Evolutionary conservation across 2,797 vertebrate species (phyloP), one percentile per base, ranked within the genome.

Genomic region (Acipenser transmontanus): DNA sequence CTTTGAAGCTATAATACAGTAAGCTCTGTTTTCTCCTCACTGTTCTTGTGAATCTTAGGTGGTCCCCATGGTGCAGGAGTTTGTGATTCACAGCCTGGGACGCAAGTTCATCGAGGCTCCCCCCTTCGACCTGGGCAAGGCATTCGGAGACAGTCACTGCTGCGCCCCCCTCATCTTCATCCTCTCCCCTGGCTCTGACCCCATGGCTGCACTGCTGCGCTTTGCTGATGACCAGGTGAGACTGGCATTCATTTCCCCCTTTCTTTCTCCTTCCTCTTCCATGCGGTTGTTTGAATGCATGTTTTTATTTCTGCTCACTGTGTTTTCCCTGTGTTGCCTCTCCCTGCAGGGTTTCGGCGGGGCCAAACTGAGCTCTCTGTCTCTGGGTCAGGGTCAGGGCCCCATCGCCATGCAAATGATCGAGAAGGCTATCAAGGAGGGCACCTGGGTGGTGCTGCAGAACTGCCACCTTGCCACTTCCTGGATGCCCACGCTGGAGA

Each of bases 401-500:
- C 95, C 93, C 1, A 94, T 96, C 48, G 94, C 95, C 6, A 90
- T 95, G 91, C 83, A 70, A 50, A 92, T 95, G 94, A 85, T 94
- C 64, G 82, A 94, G 77, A 85, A 84, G 6, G 92, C 82, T 9
- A 67, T 94, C 67, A 92, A 88, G 63, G 91, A 94, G 61, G 94
- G 94, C 67, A 88, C 89, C 0, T 95, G 94, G 95, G 87, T 95
- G 62, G 93, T 96, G 65, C 87, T 97, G 70, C 95, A 96, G 75
- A 97, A 96, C 47, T 97, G 93, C 69, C 95, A 97, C 71, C 85
- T 96, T 62, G 94, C 94, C 70, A 94, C 93, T 8, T 96, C 93
- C 2, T 97, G 95, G 95, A 96, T 96, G 94, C 81, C 93, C 56
- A 89, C 77, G 0, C 82, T 97, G 47, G 94, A 96, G 80, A 91